Base-by-base conservation (phyloP, 2,113 vertebrate species). In the Calypte anna region DNA sequence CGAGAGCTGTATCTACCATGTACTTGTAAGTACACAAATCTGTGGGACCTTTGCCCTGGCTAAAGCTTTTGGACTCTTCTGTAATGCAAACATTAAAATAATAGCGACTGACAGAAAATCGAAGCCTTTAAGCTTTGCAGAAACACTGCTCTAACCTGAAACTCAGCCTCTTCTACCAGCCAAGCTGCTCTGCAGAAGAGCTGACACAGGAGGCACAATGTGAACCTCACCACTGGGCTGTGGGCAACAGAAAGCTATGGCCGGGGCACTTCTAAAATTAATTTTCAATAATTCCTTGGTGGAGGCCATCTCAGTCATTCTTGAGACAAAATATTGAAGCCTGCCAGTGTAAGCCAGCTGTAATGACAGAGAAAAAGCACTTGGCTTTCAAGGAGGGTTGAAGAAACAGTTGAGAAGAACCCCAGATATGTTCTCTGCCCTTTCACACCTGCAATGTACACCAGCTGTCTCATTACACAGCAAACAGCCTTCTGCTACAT, bases 181-280 rank as follows among this genome's bases (percentile, higher is more conserved):
- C 0, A 0, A 68, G 46, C 1, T 58, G 38, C 64, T 43, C 72
- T 2, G 7, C 28, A 31, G 75, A 76, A 53, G 22, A 67, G 36
- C 31, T 31, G 55, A 51, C 73, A 77, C 33, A 38, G 36, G 33
- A 92, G 46, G 63, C 69, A 51, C 2, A 3, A 50, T 0, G n/a
- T 7, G 62, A 77, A 70, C 51, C 31, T 81, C 73, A 22, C 31
- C 48, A 48, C 31, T 3, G 80, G 33, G 77, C 57, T 51, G 25
- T 4, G 30, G 8, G 44, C 44, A 91, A 50, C 23, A 38, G 64
- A 84, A 66, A 72, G 67, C 25, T 43, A 63, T 36, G 4, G 3
- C 53, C 43, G 21, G 43, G 62, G 15, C 31, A 67, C 66, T 55
- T n/a, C 7, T n/a, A 53, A 66, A 77, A 86, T 23, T 8, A 25